Evolutionary conservation across 2,888 invertebrate genomes (phyloP).

Genomic region (Spialia ferax): DNA sequence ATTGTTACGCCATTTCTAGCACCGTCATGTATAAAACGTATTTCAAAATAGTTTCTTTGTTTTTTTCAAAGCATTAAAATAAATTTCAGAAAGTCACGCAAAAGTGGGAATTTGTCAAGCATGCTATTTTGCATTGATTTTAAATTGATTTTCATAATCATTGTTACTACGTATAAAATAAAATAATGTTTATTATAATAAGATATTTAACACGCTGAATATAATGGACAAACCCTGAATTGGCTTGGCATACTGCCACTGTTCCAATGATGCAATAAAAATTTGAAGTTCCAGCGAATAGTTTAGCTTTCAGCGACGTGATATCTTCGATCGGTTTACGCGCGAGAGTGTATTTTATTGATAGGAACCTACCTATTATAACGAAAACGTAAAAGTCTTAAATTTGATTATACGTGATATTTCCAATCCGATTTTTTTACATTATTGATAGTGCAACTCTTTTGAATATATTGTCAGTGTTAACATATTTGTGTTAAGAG

Average conservation of each 20-base stretch:
- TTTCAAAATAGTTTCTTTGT: no score
- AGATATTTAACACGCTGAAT: slow-evolving; percentile 60
- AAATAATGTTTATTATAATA: slow-evolving; percentile 44
- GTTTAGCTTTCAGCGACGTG: slow-evolving; percentile 44
- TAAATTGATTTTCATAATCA: no score
- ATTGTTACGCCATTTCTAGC: no score
- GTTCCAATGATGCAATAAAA: slow-evolving; percentile 78
- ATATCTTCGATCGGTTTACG: slow-evolving; percentile 16
- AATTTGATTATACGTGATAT: no score
- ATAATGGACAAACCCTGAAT: slow-evolving; percentile 63
- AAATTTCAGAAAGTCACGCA: no score
- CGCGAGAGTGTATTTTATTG: neutral
- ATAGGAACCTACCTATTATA: neutral
- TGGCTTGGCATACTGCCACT: slow-evolving; percentile 72
- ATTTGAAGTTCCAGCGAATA: slow-evolving; percentile 72
- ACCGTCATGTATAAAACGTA: no score
- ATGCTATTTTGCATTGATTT: no score
- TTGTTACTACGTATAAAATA: no score
- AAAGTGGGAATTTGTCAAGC: no score
- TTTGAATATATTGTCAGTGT: neutral
- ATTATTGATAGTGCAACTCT: neutral
- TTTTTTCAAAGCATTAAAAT: no score
- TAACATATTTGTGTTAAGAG: neutral
- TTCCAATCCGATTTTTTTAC: neutral
- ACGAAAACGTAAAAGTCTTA: slow-evolving; percentile 42